Conservation (phyloP, 1,140 invertebrate species). For the Penaeus japonicus region DNA sequence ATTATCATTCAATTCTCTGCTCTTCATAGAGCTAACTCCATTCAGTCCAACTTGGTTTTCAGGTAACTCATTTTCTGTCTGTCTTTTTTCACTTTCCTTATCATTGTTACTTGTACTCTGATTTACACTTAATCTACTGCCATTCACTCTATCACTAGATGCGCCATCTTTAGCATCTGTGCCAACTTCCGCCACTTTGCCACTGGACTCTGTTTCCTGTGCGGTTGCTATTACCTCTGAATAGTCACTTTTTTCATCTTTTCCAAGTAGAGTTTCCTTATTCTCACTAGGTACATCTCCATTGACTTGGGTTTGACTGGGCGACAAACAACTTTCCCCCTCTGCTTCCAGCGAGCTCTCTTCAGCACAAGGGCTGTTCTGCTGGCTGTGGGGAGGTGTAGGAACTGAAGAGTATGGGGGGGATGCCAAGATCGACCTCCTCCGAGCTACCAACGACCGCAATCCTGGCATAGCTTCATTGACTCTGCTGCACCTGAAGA, state of each 20-base stretch:
- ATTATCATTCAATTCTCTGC: neutral
- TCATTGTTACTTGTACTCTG: too few species aligned
- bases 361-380: neutral
- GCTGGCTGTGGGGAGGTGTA: neutral
- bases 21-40: too few species aligned
- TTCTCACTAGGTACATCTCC: neutral
- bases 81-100: too few species aligned
- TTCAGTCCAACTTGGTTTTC: too few species aligned
- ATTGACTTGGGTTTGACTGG: neutral
- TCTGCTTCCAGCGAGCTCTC: neutral
- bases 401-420: slow-evolving; percentile 20
- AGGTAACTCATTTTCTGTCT: too few species aligned
- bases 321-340: neutral
- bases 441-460: slow-evolving; percentile 50
- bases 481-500: slow-evolving; percentile 26
- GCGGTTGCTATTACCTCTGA: neutral
- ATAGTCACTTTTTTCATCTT: neutral
- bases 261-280: neutral
- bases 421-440: slow-evolving; percentile 42
- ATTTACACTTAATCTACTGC: too few species aligned
- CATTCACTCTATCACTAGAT: neutral
- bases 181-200: neutral
- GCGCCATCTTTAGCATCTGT: neutral
- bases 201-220: too few species aligned
- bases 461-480: slow-evolving; percentile 44